Conservation (phyloP, 2,113 vertebrate species). For the Leucosticte australis region DNA sequence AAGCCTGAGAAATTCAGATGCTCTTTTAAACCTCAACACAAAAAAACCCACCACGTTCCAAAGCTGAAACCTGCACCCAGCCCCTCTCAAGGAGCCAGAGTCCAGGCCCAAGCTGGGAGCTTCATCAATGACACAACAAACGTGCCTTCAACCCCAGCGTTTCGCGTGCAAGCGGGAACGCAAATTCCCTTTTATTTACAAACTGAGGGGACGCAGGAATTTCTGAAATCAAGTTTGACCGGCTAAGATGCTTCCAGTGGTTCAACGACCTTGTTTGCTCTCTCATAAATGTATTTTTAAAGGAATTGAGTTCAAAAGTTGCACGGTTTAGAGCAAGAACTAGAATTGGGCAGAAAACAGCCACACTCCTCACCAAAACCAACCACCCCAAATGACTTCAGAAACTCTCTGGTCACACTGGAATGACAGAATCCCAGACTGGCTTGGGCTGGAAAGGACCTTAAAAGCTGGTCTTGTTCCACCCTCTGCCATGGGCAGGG, state of each 20-base stretch:
- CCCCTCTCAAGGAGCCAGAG: background rate
- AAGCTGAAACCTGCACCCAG: background rate
- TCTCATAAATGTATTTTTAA: background rate
- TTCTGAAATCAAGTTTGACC: background rate
- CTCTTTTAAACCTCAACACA: background rate
- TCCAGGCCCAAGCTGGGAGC: background rate
- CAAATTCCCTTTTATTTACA: background rate
- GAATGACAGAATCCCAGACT: background rate
- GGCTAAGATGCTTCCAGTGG: background rate
- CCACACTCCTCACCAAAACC: background rate
- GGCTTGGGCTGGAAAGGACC: background rate
- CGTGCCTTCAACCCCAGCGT: accelerated
- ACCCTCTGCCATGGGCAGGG: background rate
- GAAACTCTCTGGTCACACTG: background rate
- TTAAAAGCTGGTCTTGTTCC: background rate
- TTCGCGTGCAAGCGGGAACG: background rate
- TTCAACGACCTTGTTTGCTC: background rate
- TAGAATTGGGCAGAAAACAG: background rate
- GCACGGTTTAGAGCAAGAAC: background rate
- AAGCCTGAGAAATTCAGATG: background rate
- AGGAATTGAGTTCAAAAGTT: background rate
- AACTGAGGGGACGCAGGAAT: background rate
- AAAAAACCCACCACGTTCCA: background rate
- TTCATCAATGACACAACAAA: accelerated
- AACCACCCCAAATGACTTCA: accelerated